Evolutionary conservation across 2,113 vertebrate species (phyloP).

Genomic region (Gallinago undulata): DNA sequence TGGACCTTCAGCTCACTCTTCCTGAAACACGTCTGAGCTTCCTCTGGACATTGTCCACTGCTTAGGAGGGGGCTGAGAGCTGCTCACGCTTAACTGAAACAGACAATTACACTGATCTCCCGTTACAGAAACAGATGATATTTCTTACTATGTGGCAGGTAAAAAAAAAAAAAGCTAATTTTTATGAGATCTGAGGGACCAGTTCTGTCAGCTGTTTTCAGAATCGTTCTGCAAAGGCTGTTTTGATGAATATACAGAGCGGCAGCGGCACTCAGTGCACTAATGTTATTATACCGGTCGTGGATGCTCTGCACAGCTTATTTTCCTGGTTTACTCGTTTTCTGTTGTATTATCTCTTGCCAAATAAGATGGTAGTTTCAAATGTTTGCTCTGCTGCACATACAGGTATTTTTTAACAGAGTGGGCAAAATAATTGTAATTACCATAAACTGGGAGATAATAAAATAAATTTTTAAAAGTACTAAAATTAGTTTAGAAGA

Average conservation of each 20-base stretch:
- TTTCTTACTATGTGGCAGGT: not conserved
- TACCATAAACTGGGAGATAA: not conserved
- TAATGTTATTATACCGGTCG: not conserved
- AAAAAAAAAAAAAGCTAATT: not conserved
- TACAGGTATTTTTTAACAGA: not conserved
- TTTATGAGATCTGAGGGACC: not conserved
- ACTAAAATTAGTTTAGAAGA: not conserved
- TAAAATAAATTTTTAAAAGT: not conserved
- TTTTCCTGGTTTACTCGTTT: not conserved
- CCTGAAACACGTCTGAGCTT: not conserved
- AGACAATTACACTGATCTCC: not conserved
- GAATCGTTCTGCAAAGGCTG: not conserved
- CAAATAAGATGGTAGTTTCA: not conserved
- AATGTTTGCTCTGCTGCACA: not conserved
- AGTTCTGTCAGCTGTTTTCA: conserved; percentile 3
- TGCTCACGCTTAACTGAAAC: not conserved
- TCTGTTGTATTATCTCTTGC: not conserved
- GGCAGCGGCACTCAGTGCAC: not conserved
- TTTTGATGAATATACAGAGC: not conserved
- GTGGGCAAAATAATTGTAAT: not conserved
- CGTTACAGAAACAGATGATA: not conserved
- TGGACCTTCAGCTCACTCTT: not conserved
- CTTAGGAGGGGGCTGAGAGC: not conserved
- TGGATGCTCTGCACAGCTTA: not conserved
- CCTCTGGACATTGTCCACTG: not conserved